phyloP scores from a whole-genome alignment of 2,888 invertebrate species.

The Pogonocherus hispidulus region DNA sequence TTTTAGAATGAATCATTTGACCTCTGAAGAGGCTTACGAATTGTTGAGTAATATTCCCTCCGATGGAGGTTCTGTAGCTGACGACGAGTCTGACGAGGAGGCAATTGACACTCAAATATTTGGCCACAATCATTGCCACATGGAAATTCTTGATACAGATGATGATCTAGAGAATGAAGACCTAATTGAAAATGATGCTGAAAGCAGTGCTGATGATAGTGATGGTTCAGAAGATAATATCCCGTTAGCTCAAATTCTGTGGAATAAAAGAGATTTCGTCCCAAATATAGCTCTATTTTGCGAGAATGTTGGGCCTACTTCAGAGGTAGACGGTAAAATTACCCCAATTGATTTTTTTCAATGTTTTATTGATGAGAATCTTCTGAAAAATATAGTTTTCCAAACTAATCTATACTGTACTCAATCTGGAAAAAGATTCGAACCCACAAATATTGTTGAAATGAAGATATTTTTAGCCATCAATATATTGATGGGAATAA shows the following conservation, averaged over 20 bases:
- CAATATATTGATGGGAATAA: background rate
- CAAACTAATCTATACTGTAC: background rate
- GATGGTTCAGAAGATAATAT: slow-evolving; percentile 14
- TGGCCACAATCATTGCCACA: background rate
- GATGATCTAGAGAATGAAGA: background rate
- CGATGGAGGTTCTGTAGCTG: background rate
- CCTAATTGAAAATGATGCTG: background rate
- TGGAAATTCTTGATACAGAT: background rate
- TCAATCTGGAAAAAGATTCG: background rate
- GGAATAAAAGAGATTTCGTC: slow-evolving; percentile 19
- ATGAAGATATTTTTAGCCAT: background rate
- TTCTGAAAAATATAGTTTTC: background rate
- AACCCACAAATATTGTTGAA: background rate
- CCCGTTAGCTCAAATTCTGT: background rate
- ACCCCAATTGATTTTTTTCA: background rate
- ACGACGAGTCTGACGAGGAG: background rate
- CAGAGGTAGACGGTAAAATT: background rate
- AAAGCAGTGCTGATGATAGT: background rate
- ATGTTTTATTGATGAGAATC: slow-evolving; percentile 11
- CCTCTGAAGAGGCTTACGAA: background rate
- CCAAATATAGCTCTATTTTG: slow-evolving; percentile 10
- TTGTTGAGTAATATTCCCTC: background rate
- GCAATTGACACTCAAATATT: background rate
- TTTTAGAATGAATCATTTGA: background rate
- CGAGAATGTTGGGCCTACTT: slow-evolving; percentile 7